These are phyloP conservation scores for Idaea straminata DNA, from an alignment of 2,888 invertebrate genomes.

Conservation along the genomic window DNA sequence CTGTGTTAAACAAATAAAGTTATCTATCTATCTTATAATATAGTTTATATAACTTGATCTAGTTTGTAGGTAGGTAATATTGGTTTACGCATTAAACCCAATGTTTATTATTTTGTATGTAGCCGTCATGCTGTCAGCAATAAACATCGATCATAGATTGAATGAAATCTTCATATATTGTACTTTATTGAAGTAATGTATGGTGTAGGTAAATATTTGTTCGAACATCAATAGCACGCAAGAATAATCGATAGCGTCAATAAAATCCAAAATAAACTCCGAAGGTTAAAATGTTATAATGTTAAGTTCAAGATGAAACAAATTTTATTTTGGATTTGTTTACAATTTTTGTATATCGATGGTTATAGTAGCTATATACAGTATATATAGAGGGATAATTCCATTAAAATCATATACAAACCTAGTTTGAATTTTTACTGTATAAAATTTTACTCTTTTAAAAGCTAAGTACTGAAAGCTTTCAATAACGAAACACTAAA, in stretches of 20 bases:
- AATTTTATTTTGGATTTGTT: background rate
- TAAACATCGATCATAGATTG: background rate
- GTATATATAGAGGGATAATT: no score
- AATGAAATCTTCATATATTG: background rate
- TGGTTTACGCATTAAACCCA: background rate
- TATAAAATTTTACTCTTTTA: no score
- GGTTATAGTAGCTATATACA: no score
- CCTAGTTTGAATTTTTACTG: background rate
- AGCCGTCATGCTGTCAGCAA: background rate
- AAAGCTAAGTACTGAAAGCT: no score
- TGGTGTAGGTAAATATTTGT: background rate
- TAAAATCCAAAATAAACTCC: background rate
- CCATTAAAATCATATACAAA: no score
- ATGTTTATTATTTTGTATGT: background rate
- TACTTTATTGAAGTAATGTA: background rate
- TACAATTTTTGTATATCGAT: background rate
- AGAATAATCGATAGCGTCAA: background rate
- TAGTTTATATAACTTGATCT: no score
- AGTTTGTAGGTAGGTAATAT: background rate
- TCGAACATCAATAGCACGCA: background rate
- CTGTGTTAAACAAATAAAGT: no score
- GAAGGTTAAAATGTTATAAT: background rate
- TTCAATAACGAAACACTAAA: no score
- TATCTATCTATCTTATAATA: no score
- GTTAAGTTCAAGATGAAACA: background rate